Evolutionary conservation across 2,888 invertebrate species (phyloP), one percentile per base, ranked within the genome.

Genomic region (Macaria liturata): DNA sequence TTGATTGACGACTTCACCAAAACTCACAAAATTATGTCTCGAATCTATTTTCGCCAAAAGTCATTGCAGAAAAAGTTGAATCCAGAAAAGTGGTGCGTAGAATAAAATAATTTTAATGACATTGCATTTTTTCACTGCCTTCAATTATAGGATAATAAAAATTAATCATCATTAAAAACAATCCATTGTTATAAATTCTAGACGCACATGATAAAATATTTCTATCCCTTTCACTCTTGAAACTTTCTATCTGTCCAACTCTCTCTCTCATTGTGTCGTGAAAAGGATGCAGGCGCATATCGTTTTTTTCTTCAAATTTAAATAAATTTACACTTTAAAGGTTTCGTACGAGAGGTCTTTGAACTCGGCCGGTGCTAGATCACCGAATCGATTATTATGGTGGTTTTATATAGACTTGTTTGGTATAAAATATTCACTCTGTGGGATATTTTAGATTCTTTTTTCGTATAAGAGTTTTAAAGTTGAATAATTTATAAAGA

Each of bases 311-410:
- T 85, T 85, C 75, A 84, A 88, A 88, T 88, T 88, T 88, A 83
- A 88, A 89, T 89, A 89, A 87, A 88, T 89, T 89, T 89, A 88
- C 88, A 88, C 87, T 85, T 86, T 80, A 87, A 84, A 81, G 83
- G 78, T 65, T 65, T 65, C 37, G 65, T 64, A 20, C 32, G 9
- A 37, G 61, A 76, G 86, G 83, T 84, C 75, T 65, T 78, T 83
- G 84, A 85, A 80, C 86, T 76, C 75, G 4, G 9, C 62, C 66
- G 65, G 57, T 65, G 65, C 61, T 70, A 70, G 64, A 62, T 74
- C 70, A 69, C 61, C 61, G 61, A 60, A 64, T 60, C 59, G 61
- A 62, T 66, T 66, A 62, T 66, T 66, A 62, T 53, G 42, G 37
- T n/a, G n/a, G 42, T n/a, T 42, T 42, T 39, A 5, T 42, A 37